These are phyloP conservation scores for Cylindroiulus punctatus DNA, from an alignment of 2,888 invertebrate genomes.

Conservation along the genomic window DNA sequence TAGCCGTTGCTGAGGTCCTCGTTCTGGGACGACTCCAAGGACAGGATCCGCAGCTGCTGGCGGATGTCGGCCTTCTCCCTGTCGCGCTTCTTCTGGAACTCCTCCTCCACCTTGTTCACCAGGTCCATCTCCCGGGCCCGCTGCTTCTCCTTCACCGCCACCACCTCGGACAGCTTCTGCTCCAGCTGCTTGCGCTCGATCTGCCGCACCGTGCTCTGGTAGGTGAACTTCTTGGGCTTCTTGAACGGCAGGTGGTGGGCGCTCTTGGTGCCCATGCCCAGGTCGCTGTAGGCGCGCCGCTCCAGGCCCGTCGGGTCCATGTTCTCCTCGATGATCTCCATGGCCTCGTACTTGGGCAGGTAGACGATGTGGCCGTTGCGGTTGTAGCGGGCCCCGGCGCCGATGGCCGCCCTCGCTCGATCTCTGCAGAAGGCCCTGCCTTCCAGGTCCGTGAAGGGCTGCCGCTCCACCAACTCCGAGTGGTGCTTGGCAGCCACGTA, in stretches of 20 bases:
- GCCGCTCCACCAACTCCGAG: conserved; percentile 14
- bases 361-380: conserved; percentile 76
- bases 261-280: conserved; percentile 49
- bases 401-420: conserved; percentile 60
- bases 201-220: conserved; percentile 85
- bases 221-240: conserved; percentile 76
- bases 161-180: conserved; percentile 79
- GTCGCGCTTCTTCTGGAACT: conserved; percentile 85
- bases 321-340: conserved; percentile 56
- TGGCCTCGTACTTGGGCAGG: conserved; percentile 71
- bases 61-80: conserved; percentile 71
- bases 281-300: conserved; percentile 53
- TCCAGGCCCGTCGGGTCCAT: conserved; percentile 5
- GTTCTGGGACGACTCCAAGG: conserved; percentile 68
- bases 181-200: conserved; percentile 79
- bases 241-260: conserved; percentile 34
- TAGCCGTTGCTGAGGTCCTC: conserved; percentile 12
- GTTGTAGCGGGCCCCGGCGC: conserved; percentile 65
- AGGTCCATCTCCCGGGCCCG: conserved; percentile 80
- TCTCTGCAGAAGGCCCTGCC: conserved; percentile 50
- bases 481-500: neutral
- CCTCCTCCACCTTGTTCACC: conserved; percentile 84
- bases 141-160: conserved; percentile 75
- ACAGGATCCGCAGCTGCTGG: conserved; percentile 78
- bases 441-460: conserved; percentile 54